Evolutionary conservation across 1,140 invertebrate genomes (phyloP).

Genomic region (Aphis gossypii): DNA sequence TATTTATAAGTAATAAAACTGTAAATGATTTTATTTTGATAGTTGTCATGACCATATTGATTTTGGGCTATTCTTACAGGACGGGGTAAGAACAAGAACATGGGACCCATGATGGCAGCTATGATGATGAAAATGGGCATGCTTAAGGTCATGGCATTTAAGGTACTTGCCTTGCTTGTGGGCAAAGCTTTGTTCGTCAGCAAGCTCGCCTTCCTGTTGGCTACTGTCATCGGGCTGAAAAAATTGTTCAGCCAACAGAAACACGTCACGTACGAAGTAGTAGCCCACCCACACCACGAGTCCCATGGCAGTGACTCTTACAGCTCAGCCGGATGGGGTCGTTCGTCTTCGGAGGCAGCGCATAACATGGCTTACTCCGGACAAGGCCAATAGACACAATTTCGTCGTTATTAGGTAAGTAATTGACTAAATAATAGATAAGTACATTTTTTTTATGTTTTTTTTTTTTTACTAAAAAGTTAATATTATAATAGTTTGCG

Average conservation of each 20-base stretch:
- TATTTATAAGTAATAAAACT: background rate
- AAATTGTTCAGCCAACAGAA: slow-evolving; percentile 79
- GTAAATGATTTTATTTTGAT: background rate
- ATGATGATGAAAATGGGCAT: slow-evolving; percentile 81
- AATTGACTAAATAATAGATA: background rate
- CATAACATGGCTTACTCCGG: slow-evolving; percentile 74
- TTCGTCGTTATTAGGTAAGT: slow-evolving; percentile 26
- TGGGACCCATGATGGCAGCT: slow-evolving; percentile 77
- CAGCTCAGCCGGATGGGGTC: slow-evolving; percentile 67
- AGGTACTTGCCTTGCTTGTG: slow-evolving; percentile 80
- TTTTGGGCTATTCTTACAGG: slow-evolving; percentile 64
- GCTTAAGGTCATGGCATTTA: slow-evolving; percentile 79
- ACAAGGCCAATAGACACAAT: slow-evolving; percentile 63
- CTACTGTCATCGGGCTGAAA: slow-evolving; percentile 81
- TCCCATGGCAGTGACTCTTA: slow-evolving; percentile 62
- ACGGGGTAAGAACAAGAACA: slow-evolving; percentile 77
- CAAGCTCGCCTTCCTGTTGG: slow-evolving; percentile 80
- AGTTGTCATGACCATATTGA: background rate
- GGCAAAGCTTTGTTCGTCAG: slow-evolving; percentile 83
- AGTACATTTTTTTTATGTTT: background rate
- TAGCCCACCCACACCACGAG: slow-evolving; percentile 72
- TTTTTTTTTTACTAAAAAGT: background rate
- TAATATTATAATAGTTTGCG: background rate
- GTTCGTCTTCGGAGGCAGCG: slow-evolving; percentile 68
- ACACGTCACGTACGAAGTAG: slow-evolving; percentile 78